phyloP scores from a whole-genome alignment of 2,797 vertebrate genomes.

The Ciconia nigra region DNA sequence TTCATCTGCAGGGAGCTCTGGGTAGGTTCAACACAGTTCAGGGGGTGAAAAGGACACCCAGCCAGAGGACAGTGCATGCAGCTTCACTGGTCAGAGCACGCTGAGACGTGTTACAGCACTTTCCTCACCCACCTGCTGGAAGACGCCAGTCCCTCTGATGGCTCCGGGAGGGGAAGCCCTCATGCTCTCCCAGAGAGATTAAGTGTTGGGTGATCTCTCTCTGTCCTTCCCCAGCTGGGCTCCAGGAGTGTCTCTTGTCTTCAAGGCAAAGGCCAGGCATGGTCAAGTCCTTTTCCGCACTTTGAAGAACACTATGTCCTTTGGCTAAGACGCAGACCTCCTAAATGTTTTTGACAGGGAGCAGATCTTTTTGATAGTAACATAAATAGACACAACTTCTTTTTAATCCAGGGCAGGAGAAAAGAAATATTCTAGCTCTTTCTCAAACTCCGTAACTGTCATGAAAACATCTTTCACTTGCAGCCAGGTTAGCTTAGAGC shows the following conservation, averaged over 20 bases:
- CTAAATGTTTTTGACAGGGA: background rate
- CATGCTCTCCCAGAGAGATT: background rate
- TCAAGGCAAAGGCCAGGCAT: background rate
- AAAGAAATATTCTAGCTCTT: background rate
- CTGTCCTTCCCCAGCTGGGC: background rate
- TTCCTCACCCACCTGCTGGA: background rate
- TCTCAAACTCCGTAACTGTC: background rate
- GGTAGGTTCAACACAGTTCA: accelerated
- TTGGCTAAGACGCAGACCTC: background rate
- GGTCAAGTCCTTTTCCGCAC: background rate
- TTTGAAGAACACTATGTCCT: background rate
- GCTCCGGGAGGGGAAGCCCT: background rate
- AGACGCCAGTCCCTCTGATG: accelerated
- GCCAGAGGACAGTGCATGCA: background rate
- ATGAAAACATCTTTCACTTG: background rate
- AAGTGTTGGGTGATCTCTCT: background rate
- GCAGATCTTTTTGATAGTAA: background rate
- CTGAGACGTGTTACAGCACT: background rate
- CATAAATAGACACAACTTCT: background rate
- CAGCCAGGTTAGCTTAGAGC: background rate
- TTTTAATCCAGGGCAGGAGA: background rate
- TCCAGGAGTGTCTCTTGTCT: background rate
- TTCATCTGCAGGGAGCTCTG: background rate
- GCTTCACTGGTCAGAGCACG: background rate
- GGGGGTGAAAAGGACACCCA: background rate